Conservation (phyloP, 2,113 vertebrate genomes). For the Ptilonorhynchus violaceus region DNA sequence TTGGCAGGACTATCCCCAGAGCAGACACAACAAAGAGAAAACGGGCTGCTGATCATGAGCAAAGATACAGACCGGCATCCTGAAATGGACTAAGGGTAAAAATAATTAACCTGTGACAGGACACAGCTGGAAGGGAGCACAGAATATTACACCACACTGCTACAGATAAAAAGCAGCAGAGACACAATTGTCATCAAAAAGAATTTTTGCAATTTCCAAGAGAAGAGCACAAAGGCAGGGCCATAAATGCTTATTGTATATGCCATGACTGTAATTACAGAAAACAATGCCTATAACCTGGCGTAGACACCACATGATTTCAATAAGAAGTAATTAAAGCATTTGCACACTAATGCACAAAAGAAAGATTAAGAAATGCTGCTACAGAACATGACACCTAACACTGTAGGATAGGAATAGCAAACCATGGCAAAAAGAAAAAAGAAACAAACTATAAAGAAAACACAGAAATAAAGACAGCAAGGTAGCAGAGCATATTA, state of each 20-base stretch:
- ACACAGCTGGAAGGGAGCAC: background rate
- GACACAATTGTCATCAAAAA: background rate
- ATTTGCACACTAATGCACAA: background rate
- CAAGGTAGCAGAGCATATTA: background rate
- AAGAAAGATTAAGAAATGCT: background rate
- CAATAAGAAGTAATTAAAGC: background rate
- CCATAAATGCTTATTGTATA: background rate
- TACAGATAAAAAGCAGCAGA: background rate
- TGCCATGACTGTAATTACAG: background rate
- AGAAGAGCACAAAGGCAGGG: background rate
- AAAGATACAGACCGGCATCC: background rate
- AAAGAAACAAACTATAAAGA: background rate
- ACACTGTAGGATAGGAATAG: background rate
- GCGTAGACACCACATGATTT: background rate
- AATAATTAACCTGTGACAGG: conserved; percentile 6
- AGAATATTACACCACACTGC: background rate
- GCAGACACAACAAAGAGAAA: background rate
- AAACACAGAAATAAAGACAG: background rate
- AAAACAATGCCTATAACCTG: background rate
- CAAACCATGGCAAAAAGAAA: background rate
- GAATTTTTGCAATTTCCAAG: background rate
- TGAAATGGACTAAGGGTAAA: background rate
- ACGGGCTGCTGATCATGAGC: rapidly evolving
- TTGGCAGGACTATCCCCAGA: background rate
- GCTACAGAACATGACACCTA: background rate